These are phyloP conservation scores for Petrophora chlorosata DNA, from an alignment of 2,888 invertebrate species.

Conservation along the genomic window DNA sequence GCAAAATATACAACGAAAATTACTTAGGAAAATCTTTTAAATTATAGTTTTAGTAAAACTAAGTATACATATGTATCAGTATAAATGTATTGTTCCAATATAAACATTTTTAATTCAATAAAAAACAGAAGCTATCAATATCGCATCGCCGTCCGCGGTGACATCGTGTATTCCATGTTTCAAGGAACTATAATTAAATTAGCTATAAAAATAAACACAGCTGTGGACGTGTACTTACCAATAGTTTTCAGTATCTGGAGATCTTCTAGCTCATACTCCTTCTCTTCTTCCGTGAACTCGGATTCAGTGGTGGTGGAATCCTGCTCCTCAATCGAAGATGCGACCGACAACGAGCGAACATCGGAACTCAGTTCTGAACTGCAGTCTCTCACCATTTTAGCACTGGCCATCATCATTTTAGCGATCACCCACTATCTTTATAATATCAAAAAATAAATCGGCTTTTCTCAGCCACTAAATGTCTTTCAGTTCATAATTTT, in stretches of 20 bases:
- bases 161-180: not conserved
- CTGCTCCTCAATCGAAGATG: constrained; percentile 82
- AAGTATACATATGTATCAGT: too few relatives aligned
- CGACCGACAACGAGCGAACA: constrained; percentile 75
- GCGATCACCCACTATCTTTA: constrained; percentile 26
- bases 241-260: constrained; percentile 94
- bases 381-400: constrained; percentile 80
- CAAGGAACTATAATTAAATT: not conserved
- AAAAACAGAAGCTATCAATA: too few relatives aligned
- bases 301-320: constrained; percentile 82
- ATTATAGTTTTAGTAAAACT: too few relatives aligned
- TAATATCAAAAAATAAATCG: constrained; percentile 24
- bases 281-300: constrained; percentile 83
- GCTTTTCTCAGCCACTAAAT: constrained; percentile 18
- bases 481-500: constrained; percentile 42
- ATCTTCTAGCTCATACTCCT: constrained; percentile 89
- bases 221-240: constrained; percentile 85
- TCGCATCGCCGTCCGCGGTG: too few relatives aligned
- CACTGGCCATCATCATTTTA: constrained; percentile 83
- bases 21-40: too few relatives aligned
- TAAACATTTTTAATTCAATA: too few relatives aligned
- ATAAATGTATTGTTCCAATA: too few relatives aligned
- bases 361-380: constrained; percentile 80
- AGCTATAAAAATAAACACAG: not conserved
- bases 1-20: too few relatives aligned